These are phyloP conservation scores for Eulemur albifrons DNA, from an alignment of 2,797 vertebrate genomes.

Conservation along the genomic window DNA sequence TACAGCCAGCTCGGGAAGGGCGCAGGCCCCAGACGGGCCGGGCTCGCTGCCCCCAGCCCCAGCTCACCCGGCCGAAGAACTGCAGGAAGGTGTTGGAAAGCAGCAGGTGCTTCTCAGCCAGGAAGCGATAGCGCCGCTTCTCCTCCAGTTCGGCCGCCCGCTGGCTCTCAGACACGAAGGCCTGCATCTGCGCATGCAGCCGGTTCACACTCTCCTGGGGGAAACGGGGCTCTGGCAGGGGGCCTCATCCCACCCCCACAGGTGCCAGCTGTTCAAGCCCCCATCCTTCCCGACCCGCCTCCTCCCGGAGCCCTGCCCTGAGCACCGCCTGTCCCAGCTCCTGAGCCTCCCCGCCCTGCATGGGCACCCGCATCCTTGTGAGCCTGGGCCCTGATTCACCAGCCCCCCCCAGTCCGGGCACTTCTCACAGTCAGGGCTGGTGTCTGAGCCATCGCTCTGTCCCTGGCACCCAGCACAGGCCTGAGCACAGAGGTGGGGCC, in stretches of 20 bases:
- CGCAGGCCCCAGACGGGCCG: not conserved
- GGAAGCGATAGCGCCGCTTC: constrained; percentile 95
- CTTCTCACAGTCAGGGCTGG: not conserved
- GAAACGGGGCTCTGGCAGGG: not conserved
- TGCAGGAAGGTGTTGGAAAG: constrained; percentile 86
- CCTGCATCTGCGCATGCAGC: constrained; percentile 85
- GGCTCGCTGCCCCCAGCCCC: not conserved
- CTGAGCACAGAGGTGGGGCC: not conserved
- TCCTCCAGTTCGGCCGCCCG: constrained; percentile 92
- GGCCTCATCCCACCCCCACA: not conserved
- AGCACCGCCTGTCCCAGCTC: not conserved
- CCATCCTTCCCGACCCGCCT: not conserved
- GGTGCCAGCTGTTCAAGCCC: not conserved
- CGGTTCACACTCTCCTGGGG: constrained; percentile 89
- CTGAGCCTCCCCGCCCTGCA: not conserved
- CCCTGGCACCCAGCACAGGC: not conserved
- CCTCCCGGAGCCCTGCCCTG: not conserved
- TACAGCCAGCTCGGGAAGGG: not conserved
- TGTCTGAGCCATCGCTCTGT: not conserved
- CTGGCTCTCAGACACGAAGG: constrained; percentile 91
- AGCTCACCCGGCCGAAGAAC: constrained; percentile 85
- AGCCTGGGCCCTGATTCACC: not conserved
- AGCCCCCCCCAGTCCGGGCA: rapidly evolving
- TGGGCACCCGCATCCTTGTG: not conserved
- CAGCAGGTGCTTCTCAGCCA: constrained; percentile 94